phyloP scores from a whole-genome alignment of 2,113 vertebrate species.

The Danionella cerebrum region DNA sequence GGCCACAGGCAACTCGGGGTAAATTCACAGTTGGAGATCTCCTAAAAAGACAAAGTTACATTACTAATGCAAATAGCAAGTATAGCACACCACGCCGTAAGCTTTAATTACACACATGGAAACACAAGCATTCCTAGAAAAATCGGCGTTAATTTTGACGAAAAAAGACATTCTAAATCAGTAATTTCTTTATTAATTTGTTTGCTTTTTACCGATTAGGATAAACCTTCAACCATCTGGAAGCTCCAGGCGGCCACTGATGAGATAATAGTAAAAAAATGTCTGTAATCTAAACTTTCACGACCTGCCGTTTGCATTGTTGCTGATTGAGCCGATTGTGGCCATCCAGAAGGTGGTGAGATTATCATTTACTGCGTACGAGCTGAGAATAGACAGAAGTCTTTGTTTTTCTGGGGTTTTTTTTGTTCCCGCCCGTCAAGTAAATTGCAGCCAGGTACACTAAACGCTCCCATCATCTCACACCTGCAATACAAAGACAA shows the following conservation, averaged over 20 bases:
- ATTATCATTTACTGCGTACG: slow-evolving; percentile 9
- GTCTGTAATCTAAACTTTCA: slow-evolving; percentile 10
- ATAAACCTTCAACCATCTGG: background rate
- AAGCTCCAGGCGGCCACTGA: background rate
- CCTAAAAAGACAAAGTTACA: slow-evolving; percentile 12
- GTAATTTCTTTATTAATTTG: background rate
- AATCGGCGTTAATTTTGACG: background rate
- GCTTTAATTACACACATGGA: slow-evolving; percentile 22
- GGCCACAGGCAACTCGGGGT: slow-evolving; percentile 9
- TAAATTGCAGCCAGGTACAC: slow-evolving; percentile 12
- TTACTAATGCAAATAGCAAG: slow-evolving; percentile 29
- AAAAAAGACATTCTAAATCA: background rate
- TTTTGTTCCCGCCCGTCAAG: background rate
- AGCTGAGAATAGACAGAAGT: background rate
- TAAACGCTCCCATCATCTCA: slow-evolving; percentile 17
- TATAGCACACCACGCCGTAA: background rate
- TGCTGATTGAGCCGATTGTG: background rate
- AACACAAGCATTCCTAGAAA: background rate
- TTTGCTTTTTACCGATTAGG: background rate
- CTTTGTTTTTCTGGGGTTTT: background rate
- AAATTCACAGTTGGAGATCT: background rate
- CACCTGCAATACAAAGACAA: background rate
- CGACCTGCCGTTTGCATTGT: slow-evolving; percentile 3
- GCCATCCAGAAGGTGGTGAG: background rate
- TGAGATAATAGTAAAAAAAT: background rate